Evolutionary conservation across 2,888 invertebrate species (phyloP).

Genomic region (Lutraria lutraria): DNA sequence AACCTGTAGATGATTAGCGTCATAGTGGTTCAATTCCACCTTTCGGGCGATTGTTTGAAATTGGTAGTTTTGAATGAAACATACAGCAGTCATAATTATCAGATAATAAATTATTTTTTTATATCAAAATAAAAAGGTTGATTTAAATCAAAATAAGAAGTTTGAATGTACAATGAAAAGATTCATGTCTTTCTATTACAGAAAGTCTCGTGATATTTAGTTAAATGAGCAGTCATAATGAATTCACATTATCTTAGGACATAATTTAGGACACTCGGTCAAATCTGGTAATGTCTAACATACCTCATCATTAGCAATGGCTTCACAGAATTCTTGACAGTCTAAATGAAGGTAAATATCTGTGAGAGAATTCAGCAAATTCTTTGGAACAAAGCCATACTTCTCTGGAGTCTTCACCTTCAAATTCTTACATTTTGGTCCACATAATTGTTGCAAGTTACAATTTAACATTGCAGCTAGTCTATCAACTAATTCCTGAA

Average conservation of each 20-base stretch:
- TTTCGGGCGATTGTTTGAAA: conserved; percentile 92
- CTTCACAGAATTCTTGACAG: conserved; percentile 92
- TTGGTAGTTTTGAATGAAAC: too few relatives aligned
- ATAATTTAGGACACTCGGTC: too few relatives aligned
- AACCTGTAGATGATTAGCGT: conserved; percentile 93
- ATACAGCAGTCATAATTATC: too few relatives aligned
- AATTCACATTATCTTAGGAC: too few relatives aligned
- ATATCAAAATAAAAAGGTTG: too few relatives aligned
- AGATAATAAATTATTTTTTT: too few relatives aligned
- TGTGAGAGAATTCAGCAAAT: conserved; percentile 95
- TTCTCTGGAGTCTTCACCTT: conserved; percentile 97
- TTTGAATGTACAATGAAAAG: too few relatives aligned
- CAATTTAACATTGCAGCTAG: conserved; percentile 99
- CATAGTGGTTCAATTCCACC: conserved; percentile 95
- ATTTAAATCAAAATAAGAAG: too few relatives aligned
- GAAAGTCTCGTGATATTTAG: too few relatives aligned
- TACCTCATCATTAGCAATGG: conserved; percentile 98
- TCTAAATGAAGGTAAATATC: conserved; percentile 99
- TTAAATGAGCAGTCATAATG: too few relatives aligned
- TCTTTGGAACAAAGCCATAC: conserved; percentile 98
- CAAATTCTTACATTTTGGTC: conserved; percentile 96
- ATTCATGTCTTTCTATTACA: too few relatives aligned
- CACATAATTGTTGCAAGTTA: conserved; percentile 98
- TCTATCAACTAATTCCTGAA: conserved; percentile 94
- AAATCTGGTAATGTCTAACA: conserved; percentile 60